These are phyloP conservation scores for Globicephala melas DNA, from an alignment of 2,113 vertebrate genomes.

Conservation along the genomic window DNA sequence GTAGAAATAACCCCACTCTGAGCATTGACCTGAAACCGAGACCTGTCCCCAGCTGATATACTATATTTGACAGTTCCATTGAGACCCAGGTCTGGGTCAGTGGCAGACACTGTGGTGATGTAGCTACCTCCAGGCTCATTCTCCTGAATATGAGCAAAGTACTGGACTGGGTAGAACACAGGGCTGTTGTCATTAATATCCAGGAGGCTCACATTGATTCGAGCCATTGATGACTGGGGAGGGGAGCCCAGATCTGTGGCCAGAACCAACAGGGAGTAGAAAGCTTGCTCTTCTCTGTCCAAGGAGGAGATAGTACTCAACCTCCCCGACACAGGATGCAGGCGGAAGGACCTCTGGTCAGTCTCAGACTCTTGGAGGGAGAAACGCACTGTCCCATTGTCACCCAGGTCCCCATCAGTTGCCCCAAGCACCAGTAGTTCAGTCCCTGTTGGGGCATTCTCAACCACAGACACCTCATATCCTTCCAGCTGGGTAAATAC, in stretches of 20 bases:
- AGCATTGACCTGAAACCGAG: slow-evolving; percentile 91
- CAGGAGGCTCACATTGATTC: slow-evolving; percentile 90
- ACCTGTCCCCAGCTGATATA: slow-evolving; percentile 92
- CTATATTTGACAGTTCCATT: slow-evolving; percentile 94
- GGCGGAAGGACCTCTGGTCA: slow-evolving; percentile 84
- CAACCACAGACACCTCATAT: slow-evolving; percentile 88
- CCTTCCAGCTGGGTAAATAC: slow-evolving; percentile 85
- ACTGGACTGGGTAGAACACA: slow-evolving; percentile 95
- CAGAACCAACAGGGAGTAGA: slow-evolving; percentile 87
- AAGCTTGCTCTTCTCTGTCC: slow-evolving; percentile 91
- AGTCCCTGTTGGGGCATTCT: slow-evolving; percentile 89
- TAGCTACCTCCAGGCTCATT: slow-evolving; percentile 93
- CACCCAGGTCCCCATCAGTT: slow-evolving; percentile 92
- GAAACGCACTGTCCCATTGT: slow-evolving; percentile 94
- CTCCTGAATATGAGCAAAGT: slow-evolving; percentile 96
- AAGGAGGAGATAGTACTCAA: slow-evolving; percentile 88
- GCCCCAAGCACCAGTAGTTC: slow-evolving; percentile 91
- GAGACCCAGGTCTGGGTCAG: slow-evolving; percentile 91
- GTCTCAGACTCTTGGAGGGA: slow-evolving; percentile 88
- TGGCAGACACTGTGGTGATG: slow-evolving; percentile 91
- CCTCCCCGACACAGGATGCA: slow-evolving; percentile 89
- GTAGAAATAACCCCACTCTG: slow-evolving; percentile 92
- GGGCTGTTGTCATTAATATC: slow-evolving; percentile 98
- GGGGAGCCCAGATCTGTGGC: slow-evolving; percentile 92
- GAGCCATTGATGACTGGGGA: slow-evolving; percentile 86